These are phyloP conservation scores for Caenorhabditis sp. DNA, from an alignment of 2,888 invertebrate species.

Conservation along the genomic window DNA sequence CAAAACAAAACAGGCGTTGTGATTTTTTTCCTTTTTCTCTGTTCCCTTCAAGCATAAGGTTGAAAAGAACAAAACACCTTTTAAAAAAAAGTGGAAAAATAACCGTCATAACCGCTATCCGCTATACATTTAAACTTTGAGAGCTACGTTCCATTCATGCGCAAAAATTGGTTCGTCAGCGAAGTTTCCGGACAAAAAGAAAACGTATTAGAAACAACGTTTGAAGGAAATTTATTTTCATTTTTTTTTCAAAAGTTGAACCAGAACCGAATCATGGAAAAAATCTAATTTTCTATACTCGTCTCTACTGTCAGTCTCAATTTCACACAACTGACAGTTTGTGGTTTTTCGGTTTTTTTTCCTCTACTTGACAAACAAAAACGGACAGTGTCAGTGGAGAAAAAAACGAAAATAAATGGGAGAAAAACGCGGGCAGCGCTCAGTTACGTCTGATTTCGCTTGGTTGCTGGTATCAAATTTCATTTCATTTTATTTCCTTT, in stretches of 20 bases:
- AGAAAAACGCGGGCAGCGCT: constrained; percentile 12
- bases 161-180: constrained; percentile 34
- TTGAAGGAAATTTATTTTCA: too few species aligned
- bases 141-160: constrained; percentile 32
- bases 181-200: constrained; percentile 27
- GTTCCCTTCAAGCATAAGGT: too few species aligned
- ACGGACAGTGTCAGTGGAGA: constrained; percentile 1
- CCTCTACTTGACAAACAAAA: background rate
- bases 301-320: background rate
- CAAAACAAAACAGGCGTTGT: constrained; percentile 42
- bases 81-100: constrained; percentile 38
- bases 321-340: constrained; percentile 38
- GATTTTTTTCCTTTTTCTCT: background rate
- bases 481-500: too few species aligned
- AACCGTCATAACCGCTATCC: background rate
- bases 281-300: background rate
- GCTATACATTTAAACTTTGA: constrained; percentile 20
- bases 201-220: background rate
- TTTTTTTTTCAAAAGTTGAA: constrained; percentile 28
- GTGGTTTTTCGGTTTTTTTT: constrained; percentile 3
- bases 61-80: too few species aligned
- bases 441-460: constrained; percentile 26
- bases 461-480: constrained; percentile 51
- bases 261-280: background rate
- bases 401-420: constrained; percentile 30